Evolutionary conservation across 2,113 vertebrate genomes (phyloP), one percentile per base, ranked within the genome.

Genomic region (Argyrosomus japonicus): DNA sequence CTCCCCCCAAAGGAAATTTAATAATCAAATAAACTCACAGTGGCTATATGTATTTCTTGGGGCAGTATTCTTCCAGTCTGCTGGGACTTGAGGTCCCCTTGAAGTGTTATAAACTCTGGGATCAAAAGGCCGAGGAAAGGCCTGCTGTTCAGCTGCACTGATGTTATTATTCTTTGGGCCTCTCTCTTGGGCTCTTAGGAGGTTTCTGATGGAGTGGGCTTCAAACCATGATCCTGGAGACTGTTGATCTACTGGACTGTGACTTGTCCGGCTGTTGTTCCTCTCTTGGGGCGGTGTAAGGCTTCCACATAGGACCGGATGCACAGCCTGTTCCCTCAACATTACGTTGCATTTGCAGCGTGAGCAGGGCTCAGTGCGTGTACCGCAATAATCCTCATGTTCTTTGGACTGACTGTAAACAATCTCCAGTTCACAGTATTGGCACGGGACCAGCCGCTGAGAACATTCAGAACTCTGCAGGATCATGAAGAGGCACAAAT

Each of bases 351-450:
- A 95, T 19, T 96, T 95, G 87, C 98, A 99, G 17, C n/a, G 75
- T 0, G 88, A 87, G 63, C 98, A 99, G 0, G 90, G 94, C 91
- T 99, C 98, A 0, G 97, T 99, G 69, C 98, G 94, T 8, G 98
- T 95, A 0, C 98, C 98, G 5, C 98, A 99, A 89, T 97, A 99
- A 18, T 96, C 95, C 77, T 98, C 97, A 0, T 99, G 98, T 10
- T 97, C 96, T 90, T 93, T 94, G 21, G 97, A 94, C 83, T 97
- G 96, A 87, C 89, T 92, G 87, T 95, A 96, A 36, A 94, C 83
- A 18, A 99, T 94, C 92, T 97, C 97, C 75, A 99, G 91, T 77
- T 97, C 96, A 45, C 98, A 99, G 91, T 96, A 98, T 88, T 95
- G 97, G 89, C 98, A 99, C 0, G 95, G 87, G 4, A 95, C 93